phyloP scores from a whole-genome alignment of 2,888 invertebrate genomes.

The Hoplodrina blanda region DNA sequence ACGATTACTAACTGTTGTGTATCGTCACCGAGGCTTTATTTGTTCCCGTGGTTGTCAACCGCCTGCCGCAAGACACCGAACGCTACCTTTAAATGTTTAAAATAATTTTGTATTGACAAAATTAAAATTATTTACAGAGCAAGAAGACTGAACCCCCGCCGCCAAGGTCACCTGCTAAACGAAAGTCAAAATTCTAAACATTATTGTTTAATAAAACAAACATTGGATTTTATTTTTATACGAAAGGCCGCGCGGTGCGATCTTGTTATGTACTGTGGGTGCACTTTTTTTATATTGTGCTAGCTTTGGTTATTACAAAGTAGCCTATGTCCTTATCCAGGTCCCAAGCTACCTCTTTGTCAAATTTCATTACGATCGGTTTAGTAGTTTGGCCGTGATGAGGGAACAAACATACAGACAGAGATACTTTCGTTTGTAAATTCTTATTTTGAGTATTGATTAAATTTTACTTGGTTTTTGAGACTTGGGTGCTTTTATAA shows the following conservation, averaged over 20 bases:
- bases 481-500: too few species aligned
- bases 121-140: slow-evolving; percentile 75
- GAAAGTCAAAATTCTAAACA: slow-evolving; percentile 82
- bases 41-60: too few species aligned
- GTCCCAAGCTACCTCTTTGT: too few species aligned
- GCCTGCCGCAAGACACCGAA: not conserved
- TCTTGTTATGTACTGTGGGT: slow-evolving; percentile 30
- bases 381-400: too few species aligned
- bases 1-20: too few species aligned
- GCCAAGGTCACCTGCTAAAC: slow-evolving; percentile 82
- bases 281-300: slow-evolving; percentile 49
- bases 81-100: not conserved
- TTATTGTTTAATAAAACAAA: slow-evolving; percentile 24
- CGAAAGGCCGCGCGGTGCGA: slow-evolving; percentile 37
- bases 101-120: slow-evolving; percentile 30
- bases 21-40: too few species aligned
- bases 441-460: too few species aligned
- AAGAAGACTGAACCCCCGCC: slow-evolving; percentile 87
- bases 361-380: too few species aligned
- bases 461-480: too few species aligned
- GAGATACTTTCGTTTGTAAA: too few species aligned
- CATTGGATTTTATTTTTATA: slow-evolving; percentile 72
- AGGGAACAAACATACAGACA: too few species aligned
- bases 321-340: too few species aligned
- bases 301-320: not conserved